These are phyloP conservation scores for Rhagoletis pomonella DNA, from an alignment of 1,140 invertebrate species.

Conservation along the genomic window DNA sequence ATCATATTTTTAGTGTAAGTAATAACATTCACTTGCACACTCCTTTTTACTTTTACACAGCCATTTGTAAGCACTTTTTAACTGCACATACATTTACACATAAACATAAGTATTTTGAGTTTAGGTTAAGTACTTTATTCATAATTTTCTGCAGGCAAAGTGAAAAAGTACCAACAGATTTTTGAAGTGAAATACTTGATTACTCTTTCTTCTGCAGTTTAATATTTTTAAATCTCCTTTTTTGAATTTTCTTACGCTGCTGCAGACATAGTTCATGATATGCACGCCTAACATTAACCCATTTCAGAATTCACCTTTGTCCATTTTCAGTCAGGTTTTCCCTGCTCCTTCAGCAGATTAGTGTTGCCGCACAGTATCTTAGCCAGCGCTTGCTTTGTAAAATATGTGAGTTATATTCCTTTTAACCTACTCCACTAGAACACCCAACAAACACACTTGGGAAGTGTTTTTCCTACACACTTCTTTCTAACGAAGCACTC, in stretches of 20 bases:
- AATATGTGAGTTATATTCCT: not conserved
- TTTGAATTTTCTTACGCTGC: not conserved
- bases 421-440: not conserved
- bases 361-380: not conserved
- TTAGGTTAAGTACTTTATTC: not conserved
- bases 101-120: no score
- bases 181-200: no score
- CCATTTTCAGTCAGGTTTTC: not conserved
- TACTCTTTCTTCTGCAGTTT: not conserved
- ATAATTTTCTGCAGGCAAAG: not conserved
- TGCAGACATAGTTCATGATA: no score
- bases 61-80: not conserved
- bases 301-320: not conserved
- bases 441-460: not conserved
- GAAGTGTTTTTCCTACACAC: no score
- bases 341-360: not conserved
- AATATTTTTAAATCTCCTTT: not conserved
- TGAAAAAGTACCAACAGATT: not conserved
- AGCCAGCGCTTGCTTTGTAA: not conserved
- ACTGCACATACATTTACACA: not conserved
- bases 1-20: not conserved
- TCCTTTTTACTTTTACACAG: not conserved
- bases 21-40: conserved; percentile 10
- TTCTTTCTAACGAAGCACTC: no score
- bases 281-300: no score